Percentiles rank a stretch among this genome's conserved stretches.
phyloP scores from a whole-genome alignment of 2,113 vertebrate species.

The Amphilophus citrinellus region DNA sequence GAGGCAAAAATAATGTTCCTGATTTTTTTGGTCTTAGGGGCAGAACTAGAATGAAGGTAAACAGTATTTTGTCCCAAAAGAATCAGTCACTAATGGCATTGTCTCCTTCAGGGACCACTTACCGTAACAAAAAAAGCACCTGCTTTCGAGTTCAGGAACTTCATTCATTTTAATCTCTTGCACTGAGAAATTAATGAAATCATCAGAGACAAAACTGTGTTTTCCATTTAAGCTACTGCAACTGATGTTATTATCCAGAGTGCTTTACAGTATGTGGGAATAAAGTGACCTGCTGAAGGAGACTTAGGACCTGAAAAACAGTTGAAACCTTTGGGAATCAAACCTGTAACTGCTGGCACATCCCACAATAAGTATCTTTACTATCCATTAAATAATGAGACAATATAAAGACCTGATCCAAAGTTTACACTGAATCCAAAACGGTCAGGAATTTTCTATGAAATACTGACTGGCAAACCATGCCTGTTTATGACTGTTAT shows the following conservation, averaged over 20 bases:
- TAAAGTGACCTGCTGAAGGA: conserved; percentile 31
- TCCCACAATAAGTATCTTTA: not conserved
- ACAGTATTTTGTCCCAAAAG: conserved; percentile 60
- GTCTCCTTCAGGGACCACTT: conserved; percentile 67
- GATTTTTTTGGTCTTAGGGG: conserved; percentile 32
- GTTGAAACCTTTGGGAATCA: not conserved
- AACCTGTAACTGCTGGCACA: not conserved
- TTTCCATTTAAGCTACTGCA: conserved; percentile 46
- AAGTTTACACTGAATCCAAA: not conserved
- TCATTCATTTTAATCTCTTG: conserved; percentile 69
- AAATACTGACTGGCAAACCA: conserved; percentile 2
- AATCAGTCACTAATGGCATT: conserved; percentile 61
- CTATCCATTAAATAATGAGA: not conserved
- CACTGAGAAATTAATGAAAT: conserved; percentile 69
- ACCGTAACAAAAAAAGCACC: conserved; percentile 52
- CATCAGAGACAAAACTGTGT: conserved; percentile 70
- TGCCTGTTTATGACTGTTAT: not conserved
- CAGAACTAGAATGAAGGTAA: conserved; percentile 44
- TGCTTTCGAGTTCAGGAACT: conserved; percentile 59
- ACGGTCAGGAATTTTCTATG: not conserved
- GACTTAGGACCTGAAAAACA: conserved; percentile 16
- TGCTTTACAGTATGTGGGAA: conserved; percentile 23
- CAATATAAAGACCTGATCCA: not conserved
- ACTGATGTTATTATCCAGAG: conserved; percentile 62
- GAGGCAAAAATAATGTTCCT: conserved; percentile 37